Percentiles rank a stretch among this genome's conserved stretches.
Conservation (phyloP, 2,888 invertebrate species). For the Candidula unifasciata region DNA sequence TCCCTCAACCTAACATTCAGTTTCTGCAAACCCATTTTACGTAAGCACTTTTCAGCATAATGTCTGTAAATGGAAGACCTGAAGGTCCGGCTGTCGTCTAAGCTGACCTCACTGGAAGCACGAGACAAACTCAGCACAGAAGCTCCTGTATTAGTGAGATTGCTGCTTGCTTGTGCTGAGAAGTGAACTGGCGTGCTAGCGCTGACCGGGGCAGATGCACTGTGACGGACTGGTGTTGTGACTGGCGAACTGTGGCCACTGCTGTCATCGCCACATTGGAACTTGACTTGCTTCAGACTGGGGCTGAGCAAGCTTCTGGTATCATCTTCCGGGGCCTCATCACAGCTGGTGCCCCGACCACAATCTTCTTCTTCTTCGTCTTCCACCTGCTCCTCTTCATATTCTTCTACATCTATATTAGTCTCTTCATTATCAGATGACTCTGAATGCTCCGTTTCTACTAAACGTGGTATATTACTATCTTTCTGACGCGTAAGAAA, state of each 20-base stretch:
- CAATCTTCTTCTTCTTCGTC: conserved; percentile 43
- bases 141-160: conserved; percentile 49
- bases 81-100: conserved; percentile 62
- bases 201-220: conserved; percentile 55
- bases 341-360: conserved; percentile 55
- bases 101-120: conserved; percentile 71
- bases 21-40: conserved; percentile 89
- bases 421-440: conserved; percentile 56
- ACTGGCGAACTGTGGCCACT: conserved; percentile 47
- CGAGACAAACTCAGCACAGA: conserved; percentile 63
- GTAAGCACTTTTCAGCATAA: conserved; percentile 91
- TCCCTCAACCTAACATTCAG: conserved; percentile 87
- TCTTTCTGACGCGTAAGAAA: conserved; percentile 47
- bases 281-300: conserved; percentile 53
- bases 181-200: conserved; percentile 64
- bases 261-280: conserved; percentile 55
- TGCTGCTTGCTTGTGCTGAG: conserved; percentile 41
- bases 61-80: conserved; percentile 80
- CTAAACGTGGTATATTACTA: conserved; percentile 60
- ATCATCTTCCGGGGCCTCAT: conserved; percentile 37
- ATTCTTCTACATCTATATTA: conserved; percentile 52
- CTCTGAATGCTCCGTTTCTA: conserved; percentile 56
- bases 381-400: conserved; percentile 30
- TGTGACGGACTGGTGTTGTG: conserved; percentile 2
- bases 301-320: conserved; percentile 47